Evolutionary conservation across 35 echinoderm and acorn worm genomes (phyloP).

Genomic region (Diadema setosum): DNA sequence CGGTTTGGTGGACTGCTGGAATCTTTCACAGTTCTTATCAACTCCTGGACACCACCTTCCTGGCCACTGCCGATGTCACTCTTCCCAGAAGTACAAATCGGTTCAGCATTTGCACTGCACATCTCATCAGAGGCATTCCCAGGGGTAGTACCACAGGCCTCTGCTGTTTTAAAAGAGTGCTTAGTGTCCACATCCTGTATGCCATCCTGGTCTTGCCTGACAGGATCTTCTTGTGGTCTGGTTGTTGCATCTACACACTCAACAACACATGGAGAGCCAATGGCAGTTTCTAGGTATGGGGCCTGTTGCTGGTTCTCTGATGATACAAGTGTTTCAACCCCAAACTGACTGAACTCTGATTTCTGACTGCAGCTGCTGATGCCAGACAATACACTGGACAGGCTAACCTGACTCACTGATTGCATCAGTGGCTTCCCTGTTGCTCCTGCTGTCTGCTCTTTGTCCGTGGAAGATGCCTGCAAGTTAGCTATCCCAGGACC

Average conservation of each 20-base stretch:
- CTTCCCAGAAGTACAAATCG: no score
- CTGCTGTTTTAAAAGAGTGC: not conserved
- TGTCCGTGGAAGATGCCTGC: not conserved
- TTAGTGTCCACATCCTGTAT: not conserved
- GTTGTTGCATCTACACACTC: not conserved
- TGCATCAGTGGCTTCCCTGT: not conserved
- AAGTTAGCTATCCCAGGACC: not conserved
- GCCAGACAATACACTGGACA: slow-evolving; percentile 71
- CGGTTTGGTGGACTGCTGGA: not conserved
- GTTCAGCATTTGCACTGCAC: no score
- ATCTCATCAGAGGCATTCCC: not conserved
- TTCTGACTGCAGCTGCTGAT: slow-evolving; percentile 58
- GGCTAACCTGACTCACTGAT: slow-evolving; percentile 56
- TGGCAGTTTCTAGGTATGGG: not conserved
- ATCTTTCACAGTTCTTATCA: not conserved
- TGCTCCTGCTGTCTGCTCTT: no score
- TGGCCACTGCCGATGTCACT: not conserved
- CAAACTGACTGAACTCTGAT: slow-evolving; percentile 46
- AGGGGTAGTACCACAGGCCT: not conserved
- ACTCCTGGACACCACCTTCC: not conserved
- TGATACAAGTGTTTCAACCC: not conserved
- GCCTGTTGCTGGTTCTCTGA: not conserved
- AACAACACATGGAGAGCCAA: not conserved
- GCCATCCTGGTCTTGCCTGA: not conserved
- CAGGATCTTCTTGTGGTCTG: not conserved